A percentile compares a stretch with the other conserved stretches of the same genome.
phyloP scores from a whole-genome alignment of 2,888 invertebrate species.

The Noctua janthe region DNA sequence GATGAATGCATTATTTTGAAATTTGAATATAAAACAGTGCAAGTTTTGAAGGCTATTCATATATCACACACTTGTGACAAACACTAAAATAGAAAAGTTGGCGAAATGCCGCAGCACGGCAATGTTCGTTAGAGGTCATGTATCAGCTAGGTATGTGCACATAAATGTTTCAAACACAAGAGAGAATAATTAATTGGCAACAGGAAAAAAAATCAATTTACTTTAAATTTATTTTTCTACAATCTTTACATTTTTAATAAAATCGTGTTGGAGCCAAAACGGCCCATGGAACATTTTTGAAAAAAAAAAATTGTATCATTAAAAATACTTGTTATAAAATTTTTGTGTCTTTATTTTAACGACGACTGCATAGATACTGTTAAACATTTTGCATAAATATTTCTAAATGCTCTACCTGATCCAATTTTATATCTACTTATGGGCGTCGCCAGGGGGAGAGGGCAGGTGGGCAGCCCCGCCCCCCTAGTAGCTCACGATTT shows the following conservation, averaged over 20 bases:
- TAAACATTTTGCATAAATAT: no score
- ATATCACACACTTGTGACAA: slow-evolving; percentile 48
- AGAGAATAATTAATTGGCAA: slow-evolving; percentile 19
- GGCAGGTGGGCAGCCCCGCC: no score
- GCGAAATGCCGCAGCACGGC: slow-evolving; percentile 40
- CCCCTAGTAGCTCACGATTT: no score
- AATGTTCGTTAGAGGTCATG: slow-evolving; percentile 41
- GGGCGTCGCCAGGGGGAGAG: no score
- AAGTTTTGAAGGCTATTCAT: slow-evolving; percentile 52
- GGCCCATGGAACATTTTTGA: no score
- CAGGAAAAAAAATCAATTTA: slow-evolving; percentile 2
- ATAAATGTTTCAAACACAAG: slow-evolving; percentile 37
- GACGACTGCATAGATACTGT: no score
- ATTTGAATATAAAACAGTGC: slow-evolving; percentile 60
- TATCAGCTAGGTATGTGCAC: slow-evolving; percentile 30
- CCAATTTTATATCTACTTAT: no score
- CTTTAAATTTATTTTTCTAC: neutral
- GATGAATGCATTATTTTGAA: slow-evolving; percentile 50
- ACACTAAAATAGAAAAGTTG: slow-evolving; percentile 46
- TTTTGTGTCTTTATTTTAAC: no score
- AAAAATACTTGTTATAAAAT: no score
- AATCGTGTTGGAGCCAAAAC: no score
- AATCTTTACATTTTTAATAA: neutral
- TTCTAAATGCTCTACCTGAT: no score
- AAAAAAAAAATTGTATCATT: no score